Conservation (phyloP, 2,797 vertebrate genomes). For the Epinephelus malabaricus region DNA sequence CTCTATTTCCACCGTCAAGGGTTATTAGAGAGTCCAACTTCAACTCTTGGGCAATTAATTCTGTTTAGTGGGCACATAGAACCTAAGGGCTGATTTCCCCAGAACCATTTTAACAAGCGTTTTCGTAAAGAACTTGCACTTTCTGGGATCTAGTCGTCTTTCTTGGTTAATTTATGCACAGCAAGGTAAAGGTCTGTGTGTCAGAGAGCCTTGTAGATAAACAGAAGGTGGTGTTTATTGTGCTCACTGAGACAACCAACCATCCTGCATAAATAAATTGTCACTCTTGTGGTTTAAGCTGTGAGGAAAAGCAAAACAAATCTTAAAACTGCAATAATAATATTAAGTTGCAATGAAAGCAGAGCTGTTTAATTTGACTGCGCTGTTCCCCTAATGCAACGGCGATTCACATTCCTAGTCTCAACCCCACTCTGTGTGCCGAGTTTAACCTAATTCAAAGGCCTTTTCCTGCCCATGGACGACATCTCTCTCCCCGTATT, state of each 20-base stretch:
- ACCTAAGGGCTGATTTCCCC: conserved; percentile 45
- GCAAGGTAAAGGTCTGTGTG: conserved; percentile 63
- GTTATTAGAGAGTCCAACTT: conserved; percentile 62
- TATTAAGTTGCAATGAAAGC: conserved; percentile 55
- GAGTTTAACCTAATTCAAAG: conserved; percentile 77
- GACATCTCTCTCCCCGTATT: conserved; percentile 69
- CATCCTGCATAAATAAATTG: conserved; percentile 60
- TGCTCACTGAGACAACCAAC: conserved; percentile 46
- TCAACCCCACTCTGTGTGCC: conserved; percentile 58
- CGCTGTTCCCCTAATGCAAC: conserved; percentile 44
- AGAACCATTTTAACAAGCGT: conserved; percentile 46
- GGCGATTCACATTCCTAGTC: conserved; percentile 65
- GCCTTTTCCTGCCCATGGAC: conserved; percentile 54
- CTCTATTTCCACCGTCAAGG: conserved; percentile 57
- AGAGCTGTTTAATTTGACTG: conserved; percentile 50
- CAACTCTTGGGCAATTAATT: conserved; percentile 63
- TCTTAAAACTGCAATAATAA: conserved; percentile 52
- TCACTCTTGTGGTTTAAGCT: conserved; percentile 46
- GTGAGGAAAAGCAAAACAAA: conserved; percentile 39
- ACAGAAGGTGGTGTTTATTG: conserved; percentile 57
- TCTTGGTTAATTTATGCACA: conserved; percentile 64
- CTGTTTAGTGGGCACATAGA: conserved; percentile 50
- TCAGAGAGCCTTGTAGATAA: conserved; percentile 64
- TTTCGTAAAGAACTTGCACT: conserved; percentile 44
- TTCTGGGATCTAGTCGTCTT: conserved; percentile 35